Conservation (phyloP, 2,797 vertebrate species). For the Pteronotus mesoamericanus region DNA sequence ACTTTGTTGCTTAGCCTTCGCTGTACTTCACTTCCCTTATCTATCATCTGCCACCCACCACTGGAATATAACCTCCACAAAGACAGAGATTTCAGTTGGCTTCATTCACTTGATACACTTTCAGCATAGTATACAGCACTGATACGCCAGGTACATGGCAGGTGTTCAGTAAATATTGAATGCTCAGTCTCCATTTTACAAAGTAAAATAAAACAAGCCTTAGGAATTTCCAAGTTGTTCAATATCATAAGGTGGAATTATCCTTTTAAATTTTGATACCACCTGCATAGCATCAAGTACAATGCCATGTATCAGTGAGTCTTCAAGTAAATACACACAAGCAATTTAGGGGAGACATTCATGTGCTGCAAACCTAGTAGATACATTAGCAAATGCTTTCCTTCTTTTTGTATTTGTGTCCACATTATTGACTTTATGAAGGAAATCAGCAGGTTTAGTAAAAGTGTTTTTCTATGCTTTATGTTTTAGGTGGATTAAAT, state of each 20-base stretch:
- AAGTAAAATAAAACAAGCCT: constrained; percentile 6
- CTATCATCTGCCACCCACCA: background rate
- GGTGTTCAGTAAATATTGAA: background rate
- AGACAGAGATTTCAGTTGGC: background rate
- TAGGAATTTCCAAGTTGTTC: background rate
- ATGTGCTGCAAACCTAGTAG: background rate
- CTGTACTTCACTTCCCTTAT: background rate
- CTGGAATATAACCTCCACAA: background rate
- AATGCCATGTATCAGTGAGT: background rate
- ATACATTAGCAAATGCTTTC: background rate
- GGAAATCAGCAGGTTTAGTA: background rate
- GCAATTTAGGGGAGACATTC: background rate
- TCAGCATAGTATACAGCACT: background rate
- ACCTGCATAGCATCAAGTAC: background rate
- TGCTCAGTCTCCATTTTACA: background rate
- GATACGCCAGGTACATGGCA: background rate
- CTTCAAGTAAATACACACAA: background rate
- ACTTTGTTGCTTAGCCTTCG: background rate
- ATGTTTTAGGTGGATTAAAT: background rate
- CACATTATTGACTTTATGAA: background rate
- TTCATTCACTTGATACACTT: background rate
- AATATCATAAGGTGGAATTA: background rate
- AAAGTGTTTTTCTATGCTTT: background rate
- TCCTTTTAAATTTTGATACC: background rate
- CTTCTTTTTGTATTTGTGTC: background rate